Conservation (phyloP, 2,797 vertebrate genomes). For the Alosa sapidissima region DNA sequence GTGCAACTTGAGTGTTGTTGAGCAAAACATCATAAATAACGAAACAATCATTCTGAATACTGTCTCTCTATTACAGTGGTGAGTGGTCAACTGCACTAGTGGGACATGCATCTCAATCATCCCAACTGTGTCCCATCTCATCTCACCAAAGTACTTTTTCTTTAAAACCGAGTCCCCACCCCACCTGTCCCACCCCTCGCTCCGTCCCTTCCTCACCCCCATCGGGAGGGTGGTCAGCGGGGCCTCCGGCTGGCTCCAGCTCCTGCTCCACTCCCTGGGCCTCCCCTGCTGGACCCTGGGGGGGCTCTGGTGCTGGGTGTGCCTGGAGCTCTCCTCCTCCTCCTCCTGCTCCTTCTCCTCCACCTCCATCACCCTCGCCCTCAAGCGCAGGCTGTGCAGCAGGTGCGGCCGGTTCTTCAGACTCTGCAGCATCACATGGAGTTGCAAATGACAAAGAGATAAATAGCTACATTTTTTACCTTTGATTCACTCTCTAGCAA, state of each 20-base stretch:
- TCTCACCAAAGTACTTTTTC: background rate
- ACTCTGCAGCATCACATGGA: constrained; percentile 58
- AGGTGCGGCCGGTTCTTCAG: constrained; percentile 41
- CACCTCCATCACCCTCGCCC: constrained; percentile 12
- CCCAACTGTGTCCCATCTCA: background rate
- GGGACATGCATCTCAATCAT: background rate
- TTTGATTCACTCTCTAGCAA: background rate
- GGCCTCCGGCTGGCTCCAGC: constrained; percentile 47
- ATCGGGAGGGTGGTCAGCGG: background rate
- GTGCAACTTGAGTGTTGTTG: background rate
- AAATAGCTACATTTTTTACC: background rate
- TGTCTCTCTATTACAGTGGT: background rate
- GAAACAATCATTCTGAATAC: background rate
- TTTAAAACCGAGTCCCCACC: background rate
- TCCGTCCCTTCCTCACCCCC: constrained; percentile 39
- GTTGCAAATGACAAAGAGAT: background rate
- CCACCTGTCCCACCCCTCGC: background rate
- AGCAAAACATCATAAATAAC: background rate
- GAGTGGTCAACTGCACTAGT: background rate
- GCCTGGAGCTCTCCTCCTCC: constrained; percentile 34
- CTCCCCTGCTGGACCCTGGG: background rate
- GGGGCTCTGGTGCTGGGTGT: constrained; percentile 43
- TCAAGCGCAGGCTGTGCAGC: constrained; percentile 39
- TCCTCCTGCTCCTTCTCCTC: background rate
- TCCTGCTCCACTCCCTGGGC: constrained; percentile 44